Base-by-base conservation (phyloP, 2,888 invertebrate species). In the Ophion slaviceki region DNA sequence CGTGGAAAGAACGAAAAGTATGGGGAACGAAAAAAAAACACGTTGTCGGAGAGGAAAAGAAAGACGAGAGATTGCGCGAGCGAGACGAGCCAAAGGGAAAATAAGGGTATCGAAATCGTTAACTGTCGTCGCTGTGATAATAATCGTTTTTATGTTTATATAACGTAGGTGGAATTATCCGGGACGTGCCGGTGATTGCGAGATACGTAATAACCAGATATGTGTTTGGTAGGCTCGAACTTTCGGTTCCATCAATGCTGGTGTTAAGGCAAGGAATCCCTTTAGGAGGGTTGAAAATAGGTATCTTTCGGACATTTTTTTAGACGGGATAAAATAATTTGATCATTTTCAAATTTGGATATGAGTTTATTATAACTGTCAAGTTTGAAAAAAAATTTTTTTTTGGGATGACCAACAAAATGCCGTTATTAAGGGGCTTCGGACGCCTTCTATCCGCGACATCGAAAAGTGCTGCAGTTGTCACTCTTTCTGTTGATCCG, bases 111-210 rank as follows among this genome's bases (percentile, higher is more conserved):
- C 36, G 28, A 82, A 88, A 84, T 71, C 75, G 77, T 86, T 86
- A 24, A 70, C 66, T 79, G 86, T 88, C 84, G 84, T 88, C 84
- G 81, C 88, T 88, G 88, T 88, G 88, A 88, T 88, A 84, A 75
- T 87, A 84, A 75, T 87, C 81, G 86, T 87, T 87, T 80, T 47
- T 80, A 82, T 82, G 82, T 81, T 72, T 85, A 75, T 83, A 80
- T 75, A 78, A 78, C 66, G 80, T 85, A 86, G 59, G 76, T 77
- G 17, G 24, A 59, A 67, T 14, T 72, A 70, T 64, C 17, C 36
- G 62, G 64, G 17, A 67, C 2, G 53, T 45, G 17, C 20, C 24
- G 17, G n/a, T 28, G 14, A 32, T 59, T 8, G 40, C 40, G n/a
- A 45, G 40, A 59, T 47, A 28, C 24, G 61, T 14, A 24, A 28